Evolutionary conservation across 2,797 vertebrate genomes (phyloP), one percentile per base, ranked within the genome.

Genomic region (Halcyon badia): DNA sequence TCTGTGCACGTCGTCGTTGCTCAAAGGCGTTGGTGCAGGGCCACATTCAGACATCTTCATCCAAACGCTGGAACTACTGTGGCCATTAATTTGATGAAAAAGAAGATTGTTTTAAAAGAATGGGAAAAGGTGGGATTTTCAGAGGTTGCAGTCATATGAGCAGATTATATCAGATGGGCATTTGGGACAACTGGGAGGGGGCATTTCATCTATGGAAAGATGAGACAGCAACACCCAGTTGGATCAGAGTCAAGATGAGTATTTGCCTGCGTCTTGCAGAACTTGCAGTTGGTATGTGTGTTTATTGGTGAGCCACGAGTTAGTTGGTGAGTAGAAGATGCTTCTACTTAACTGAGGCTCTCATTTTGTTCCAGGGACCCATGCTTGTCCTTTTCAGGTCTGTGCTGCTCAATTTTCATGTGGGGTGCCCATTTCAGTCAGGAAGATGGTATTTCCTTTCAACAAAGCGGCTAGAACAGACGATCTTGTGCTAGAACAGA

Each of bases 161-260:
- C 24, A 49, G 25, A 19, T 6, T 56, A 17, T 28, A 31, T 71
- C 46, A 65, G 37, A 14, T 7, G 35, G n/a, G 48, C 8, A 2
- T 44, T 76, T 75, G 73, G n/a, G 52, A 31, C 30, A 58, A 6
- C 9, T 51, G 28, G 24, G 71, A 92, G 42, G 33, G 35, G 11
- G 7, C 11, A 6, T 80, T 83, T 87, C 1, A 3, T 69, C 26
- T 52, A 1, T 75, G 62, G 33, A 28, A 19, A 2, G 17, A 7
- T 0, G 14, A 51, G 35, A 35, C 6, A 9, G 60, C 44, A 25
- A 12, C 26, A 30, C 19, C 10, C n/a, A 4, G 9, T 1, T 82
- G 30, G 30, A 33, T 69, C 30, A 52, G 61, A n/a, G 30, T 10
- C 26, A 15, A 25, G 35, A 37, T 13, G 25, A 57, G 6, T 54